phyloP scores from a whole-genome alignment of 2,797 vertebrate genomes.

The Acropternis orthonyx region DNA sequence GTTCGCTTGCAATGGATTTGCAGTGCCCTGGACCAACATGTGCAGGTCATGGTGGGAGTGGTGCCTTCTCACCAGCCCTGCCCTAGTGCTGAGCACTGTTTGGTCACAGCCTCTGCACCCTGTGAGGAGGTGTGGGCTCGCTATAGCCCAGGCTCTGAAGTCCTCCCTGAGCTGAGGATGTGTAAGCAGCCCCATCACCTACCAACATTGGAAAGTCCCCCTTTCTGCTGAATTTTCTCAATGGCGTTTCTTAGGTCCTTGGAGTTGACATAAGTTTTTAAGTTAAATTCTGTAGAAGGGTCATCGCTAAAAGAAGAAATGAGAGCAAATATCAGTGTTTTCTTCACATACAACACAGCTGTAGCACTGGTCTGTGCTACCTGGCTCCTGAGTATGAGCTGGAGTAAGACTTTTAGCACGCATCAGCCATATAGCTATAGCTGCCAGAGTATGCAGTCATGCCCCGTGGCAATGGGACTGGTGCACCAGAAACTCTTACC shows the following conservation, averaged over 20 bases:
- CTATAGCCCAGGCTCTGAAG: neutral
- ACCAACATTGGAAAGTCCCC: slow-evolving; percentile 94
- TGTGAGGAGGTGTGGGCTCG: accelerated
- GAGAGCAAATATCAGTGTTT: slow-evolving; percentile 4
- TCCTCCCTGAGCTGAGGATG: neutral
- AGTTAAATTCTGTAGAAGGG: slow-evolving; percentile 89
- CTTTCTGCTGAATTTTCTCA: slow-evolving; percentile 91
- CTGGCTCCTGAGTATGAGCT: neutral
- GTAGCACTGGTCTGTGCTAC: neutral
- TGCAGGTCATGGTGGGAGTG: neutral
- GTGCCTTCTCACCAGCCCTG: neutral
- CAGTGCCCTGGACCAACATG: accelerated
- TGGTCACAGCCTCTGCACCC: accelerated
- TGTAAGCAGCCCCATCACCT: slow-evolving; percentile 67
- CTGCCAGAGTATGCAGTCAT: neutral
- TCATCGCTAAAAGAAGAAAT: slow-evolving; percentile 82
- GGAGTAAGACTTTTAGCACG: accelerated
- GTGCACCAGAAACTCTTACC: slow-evolving; percentile 75
- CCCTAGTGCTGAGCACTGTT: neutral
- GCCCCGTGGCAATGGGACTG: neutral
- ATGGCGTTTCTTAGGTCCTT: slow-evolving; percentile 86
- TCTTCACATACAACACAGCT: neutral
- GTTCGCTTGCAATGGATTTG: accelerated
- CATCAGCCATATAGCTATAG: neutral
- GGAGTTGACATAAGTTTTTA: slow-evolving; percentile 85